Conservation (phyloP, 2,888 invertebrate species). For the Mimumesa dahlbomi region DNA sequence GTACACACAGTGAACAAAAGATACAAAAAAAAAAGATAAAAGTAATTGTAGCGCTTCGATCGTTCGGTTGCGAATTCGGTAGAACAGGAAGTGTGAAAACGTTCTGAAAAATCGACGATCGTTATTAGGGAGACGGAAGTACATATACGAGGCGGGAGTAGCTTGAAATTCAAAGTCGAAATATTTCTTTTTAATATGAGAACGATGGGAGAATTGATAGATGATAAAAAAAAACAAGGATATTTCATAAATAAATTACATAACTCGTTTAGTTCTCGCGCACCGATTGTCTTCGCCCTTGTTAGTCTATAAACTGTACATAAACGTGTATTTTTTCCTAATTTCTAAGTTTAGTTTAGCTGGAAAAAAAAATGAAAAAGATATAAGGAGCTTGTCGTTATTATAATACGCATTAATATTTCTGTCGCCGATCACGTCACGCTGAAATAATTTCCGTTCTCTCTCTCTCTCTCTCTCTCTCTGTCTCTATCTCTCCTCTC, state of each 20-base stretch:
- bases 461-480: no score
- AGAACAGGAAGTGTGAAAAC: background rate
- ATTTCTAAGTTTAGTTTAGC: conserved; percentile 40
- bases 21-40: conserved; percentile 20
- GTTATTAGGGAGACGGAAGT: background rate
- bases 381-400: background rate
- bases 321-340: conserved; percentile 19
- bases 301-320: conserved; percentile 40
- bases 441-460: no score
- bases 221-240: no score
- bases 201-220: background rate
- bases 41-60: conserved; percentile 40
- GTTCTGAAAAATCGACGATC: no score
- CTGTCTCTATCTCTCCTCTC: no score
- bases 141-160: background rate
- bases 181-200: no score
- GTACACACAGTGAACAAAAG: background rate
- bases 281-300: conserved; percentile 56
- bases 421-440: background rate
- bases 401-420: background rate
- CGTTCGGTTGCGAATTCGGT: conserved; percentile 47
- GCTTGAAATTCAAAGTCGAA: no score
- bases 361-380: no score
- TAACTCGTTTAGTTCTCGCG: conserved; percentile 50
- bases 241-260: no score